Evolutionary conservation across 2,113 vertebrate genomes (phyloP).

Genomic region (Amblyornis subalaris): DNA sequence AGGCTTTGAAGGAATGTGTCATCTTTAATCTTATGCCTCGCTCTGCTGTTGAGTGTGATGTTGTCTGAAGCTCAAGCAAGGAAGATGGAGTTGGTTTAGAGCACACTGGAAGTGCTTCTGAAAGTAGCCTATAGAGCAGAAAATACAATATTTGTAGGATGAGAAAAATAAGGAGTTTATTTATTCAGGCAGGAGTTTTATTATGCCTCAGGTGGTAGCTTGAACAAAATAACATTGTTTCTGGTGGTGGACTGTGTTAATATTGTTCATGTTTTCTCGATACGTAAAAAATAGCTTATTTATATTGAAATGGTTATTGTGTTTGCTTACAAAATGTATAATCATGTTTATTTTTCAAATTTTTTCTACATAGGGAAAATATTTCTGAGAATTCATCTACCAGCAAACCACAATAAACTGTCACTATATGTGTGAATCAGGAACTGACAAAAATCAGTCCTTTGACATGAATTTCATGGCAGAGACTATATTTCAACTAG

Average conservation of each 20-base stretch:
- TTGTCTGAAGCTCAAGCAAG: background rate
- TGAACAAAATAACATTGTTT: background rate
- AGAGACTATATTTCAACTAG: background rate
- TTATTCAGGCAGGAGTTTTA: background rate
- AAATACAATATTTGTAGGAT: background rate
- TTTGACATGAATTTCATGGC: background rate
- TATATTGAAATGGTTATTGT: background rate
- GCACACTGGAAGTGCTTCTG: background rate
- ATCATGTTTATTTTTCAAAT: background rate
- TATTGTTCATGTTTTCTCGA: background rate
- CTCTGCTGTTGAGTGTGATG: background rate
- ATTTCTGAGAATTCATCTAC: background rate
- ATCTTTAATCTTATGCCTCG: background rate
- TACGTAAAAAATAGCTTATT: background rate
- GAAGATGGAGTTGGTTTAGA: background rate
- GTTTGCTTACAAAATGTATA: background rate
- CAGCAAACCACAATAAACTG: background rate
- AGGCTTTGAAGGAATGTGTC: background rate
- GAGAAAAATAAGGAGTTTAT: background rate
- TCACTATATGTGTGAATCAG: background rate
- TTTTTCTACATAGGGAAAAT: rapidly evolving
- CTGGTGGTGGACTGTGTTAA: background rate
- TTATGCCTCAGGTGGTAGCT: background rate
- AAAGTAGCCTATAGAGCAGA: background rate
- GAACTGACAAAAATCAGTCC: background rate